Evolutionary conservation across 2,113 vertebrate genomes (phyloP).

Genomic region (Diglossa brunneiventris): DNA sequence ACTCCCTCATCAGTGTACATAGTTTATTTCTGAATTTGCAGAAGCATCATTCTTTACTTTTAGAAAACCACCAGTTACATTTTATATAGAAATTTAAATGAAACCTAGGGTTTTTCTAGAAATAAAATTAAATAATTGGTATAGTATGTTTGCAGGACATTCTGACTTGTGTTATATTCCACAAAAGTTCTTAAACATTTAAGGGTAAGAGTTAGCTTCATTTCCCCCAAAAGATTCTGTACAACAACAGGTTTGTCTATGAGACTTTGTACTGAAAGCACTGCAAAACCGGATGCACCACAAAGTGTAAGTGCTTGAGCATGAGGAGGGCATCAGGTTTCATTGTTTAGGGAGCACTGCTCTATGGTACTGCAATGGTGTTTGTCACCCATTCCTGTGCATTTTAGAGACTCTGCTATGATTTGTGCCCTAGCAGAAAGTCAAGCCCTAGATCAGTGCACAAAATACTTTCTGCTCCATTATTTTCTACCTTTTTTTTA

Average conservation of each 20-base stretch:
- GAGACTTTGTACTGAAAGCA: background rate
- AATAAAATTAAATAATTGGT: background rate
- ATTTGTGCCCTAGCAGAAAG: no score
- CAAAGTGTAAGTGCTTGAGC: background rate
- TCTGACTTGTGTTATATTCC: background rate
- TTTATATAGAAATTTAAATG: background rate
- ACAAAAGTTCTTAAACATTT: background rate
- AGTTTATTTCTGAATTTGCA: background rate
- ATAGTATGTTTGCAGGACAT: background rate
- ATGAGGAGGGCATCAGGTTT: background rate
- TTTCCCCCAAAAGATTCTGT: background rate
- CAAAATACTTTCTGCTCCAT: background rate
- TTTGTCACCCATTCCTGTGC: background rate
- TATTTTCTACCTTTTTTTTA: background rate
- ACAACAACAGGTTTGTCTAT: background rate
- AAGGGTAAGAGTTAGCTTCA: background rate
- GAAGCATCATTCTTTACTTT: background rate
- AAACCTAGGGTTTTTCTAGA: background rate
- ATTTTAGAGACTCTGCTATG: background rate
- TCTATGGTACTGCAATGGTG: background rate
- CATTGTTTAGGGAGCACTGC: background rate
- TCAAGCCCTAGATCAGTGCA: background rate
- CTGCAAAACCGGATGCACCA: background rate
- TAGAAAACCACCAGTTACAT: background rate
- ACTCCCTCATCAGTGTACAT: background rate